phyloP scores from a whole-genome alignment of 1,140 invertebrate genomes.

The Sinonovacula constricta region DNA sequence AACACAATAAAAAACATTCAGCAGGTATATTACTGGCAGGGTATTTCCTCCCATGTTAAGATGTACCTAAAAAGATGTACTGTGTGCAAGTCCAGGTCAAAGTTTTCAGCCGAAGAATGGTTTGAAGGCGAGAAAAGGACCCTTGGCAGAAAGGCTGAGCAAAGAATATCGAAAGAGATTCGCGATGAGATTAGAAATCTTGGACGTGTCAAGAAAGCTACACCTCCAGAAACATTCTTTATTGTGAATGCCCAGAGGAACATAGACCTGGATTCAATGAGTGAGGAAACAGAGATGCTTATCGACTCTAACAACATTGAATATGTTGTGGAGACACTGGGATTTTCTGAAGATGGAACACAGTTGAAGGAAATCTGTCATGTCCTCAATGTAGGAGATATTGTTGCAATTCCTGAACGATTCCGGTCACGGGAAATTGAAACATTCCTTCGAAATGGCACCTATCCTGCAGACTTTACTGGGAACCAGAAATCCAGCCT shows the following conservation, averaged over 20 bases:
- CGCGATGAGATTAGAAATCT: slow-evolving; percentile 34
- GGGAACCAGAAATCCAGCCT: slow-evolving; percentile 42
- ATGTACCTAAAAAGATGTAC: slow-evolving; percentile 31
- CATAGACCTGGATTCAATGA: neutral
- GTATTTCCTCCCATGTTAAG: slow-evolving; percentile 34
- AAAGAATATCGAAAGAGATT: slow-evolving; percentile 8
- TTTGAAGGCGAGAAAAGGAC: slow-evolving; percentile 16
- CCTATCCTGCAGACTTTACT: slow-evolving; percentile 35
- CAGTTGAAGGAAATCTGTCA: slow-evolving; percentile 40
- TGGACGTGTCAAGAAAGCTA: slow-evolving; percentile 35
- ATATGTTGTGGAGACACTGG: slow-evolving; percentile 46
- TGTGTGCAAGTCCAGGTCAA: slow-evolving; percentile 34
- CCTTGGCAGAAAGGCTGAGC: slow-evolving; percentile 19
- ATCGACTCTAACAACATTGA: slow-evolving; percentile 50
- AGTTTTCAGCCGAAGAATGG: slow-evolving; percentile 38
- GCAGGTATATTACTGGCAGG: slow-evolving; percentile 44
- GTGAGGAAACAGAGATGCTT: slow-evolving; percentile 6
- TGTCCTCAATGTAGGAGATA: slow-evolving; percentile 43
- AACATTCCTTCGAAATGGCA: slow-evolving; percentile 14
- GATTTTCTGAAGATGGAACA: slow-evolving; percentile 26
- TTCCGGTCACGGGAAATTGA: slow-evolving; percentile 46
- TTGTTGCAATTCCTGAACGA: slow-evolving; percentile 38
- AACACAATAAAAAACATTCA: slow-evolving; percentile 21
- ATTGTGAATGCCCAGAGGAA: slow-evolving; percentile 46
- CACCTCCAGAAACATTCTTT: slow-evolving; percentile 49